Base-by-base conservation (phyloP, 2,113 vertebrate species). In the Vicugna pacos region DNA sequence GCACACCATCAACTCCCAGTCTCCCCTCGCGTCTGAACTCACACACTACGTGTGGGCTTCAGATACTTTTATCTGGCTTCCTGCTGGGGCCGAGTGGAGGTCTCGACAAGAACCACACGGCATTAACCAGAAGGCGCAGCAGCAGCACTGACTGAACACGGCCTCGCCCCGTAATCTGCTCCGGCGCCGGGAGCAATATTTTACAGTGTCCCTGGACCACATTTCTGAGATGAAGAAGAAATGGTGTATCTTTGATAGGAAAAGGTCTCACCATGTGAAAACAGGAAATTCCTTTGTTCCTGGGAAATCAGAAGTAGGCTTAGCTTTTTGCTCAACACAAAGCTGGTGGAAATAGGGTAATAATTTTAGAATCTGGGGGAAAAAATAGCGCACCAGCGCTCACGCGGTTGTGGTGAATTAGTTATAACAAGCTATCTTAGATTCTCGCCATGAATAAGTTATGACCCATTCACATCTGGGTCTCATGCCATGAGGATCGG, bases 391-490 rank as follows among this genome's bases (percentile, higher is more conserved):
- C 81, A 17, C n/a, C 30, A 35, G 72, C 26, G 0, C 93, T 56
- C 87, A 84, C 67, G 48, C 50, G 76, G 76, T 14, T 19, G 73
- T 73, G 54, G 62, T 65, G 88, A 79, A 48, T 19, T 73, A 86
- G 89, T 38, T 94, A 69, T 24, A 54, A 35, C 17, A 22, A 85
- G 83, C 92, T 95, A 72, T 89, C 97, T 94, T 42, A 30, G 83
- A 65, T 16, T 24, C 35, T 20, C 8, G 60, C 76, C 83, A 54
- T 84, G 69, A 96, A 65, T 95, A 92, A 92, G 75, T 93, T 28
- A 82, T 62, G 20, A 56, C 28, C 81, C 35, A 7, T 6, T 85
- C 60, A 48, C 54, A 32, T 5, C 8, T 2, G 35, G 35, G 28
- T 38, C 82, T 48, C 48, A 9, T 2, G 7, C 75, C 8, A 1